Evolutionary conservation across 2,113 vertebrate species (phyloP), one percentile per base, ranked within the genome.

Genomic region (Gobio gobio): DNA sequence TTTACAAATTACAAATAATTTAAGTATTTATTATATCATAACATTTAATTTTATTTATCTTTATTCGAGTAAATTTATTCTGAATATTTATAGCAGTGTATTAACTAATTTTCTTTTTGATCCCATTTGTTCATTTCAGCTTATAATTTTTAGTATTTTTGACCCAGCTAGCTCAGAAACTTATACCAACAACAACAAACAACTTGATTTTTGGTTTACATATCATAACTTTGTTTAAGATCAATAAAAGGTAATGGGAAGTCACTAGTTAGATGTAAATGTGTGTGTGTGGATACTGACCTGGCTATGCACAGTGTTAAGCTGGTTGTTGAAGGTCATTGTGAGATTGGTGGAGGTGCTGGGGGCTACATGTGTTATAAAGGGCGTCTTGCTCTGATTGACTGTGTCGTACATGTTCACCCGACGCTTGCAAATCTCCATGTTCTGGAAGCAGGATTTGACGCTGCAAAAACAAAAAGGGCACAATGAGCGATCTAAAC

Each of bases 321-420:
- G 97, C 96, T 99, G 98, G 96, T 97, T 99, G 94, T 97, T 99
- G 94, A 99, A 99, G 91, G 97, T 99, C 98, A 99, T 99, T 93
- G 98, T 99, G 95, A 99, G 94, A 94, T 99, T 99, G 92, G 96
- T 99, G 12, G 98, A 99, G 47, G 98, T 99, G 94, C 96, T 99
- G 85, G 98, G 97, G 93, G 98, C 98, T 91, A 99, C 97, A 0
- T 99, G 98, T 43, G 97, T 97, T 94, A 99, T 99, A 92, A 99
- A 99, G 61, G 98, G 98, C 0, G 98, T 99, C 94, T 99, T 99
- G 97, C 98, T 99, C 96, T 99, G 98, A 94, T 98, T 99, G 93
- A 99, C 97, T 0, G 97, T 96, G 93, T 99, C 98, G 36, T 99
- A 99, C 96, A 98, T 96, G 90, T 98, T 99, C 90, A 98, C 96